Evolutionary conservation across 2,888 invertebrate species (phyloP).

Genomic region (Chymomyza amoena): DNA sequence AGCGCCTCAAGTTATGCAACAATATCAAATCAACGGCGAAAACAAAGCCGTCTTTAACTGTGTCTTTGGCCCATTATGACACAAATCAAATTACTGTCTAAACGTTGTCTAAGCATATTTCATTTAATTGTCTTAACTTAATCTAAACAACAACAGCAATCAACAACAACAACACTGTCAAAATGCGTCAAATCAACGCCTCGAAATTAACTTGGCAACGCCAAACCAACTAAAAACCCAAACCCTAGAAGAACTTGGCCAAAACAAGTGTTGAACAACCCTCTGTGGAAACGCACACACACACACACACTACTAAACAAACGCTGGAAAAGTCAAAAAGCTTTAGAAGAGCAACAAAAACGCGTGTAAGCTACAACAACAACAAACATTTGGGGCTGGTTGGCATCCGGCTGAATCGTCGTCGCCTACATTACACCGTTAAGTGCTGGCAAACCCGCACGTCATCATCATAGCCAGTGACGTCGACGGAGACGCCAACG

Average conservation of each 20-base stretch:
- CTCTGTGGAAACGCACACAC: background rate
- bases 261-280: slow-evolving; percentile 22
- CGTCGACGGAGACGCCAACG: slow-evolving; percentile 1
- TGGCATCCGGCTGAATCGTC: slow-evolving; percentile 48
- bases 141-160: slow-evolving; percentile 28
- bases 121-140: slow-evolving; percentile 54
- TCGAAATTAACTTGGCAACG: slow-evolving; percentile 44
- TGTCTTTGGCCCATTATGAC: background rate
- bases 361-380: slow-evolving; percentile 29
- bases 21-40: background rate
- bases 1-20: background rate
- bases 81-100: slow-evolving; percentile 67
- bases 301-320: slow-evolving; percentile 43
- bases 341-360: slow-evolving; percentile 39
- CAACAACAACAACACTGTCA: slow-evolving; percentile 34
- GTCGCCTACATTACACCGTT: slow-evolving; percentile 45
- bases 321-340: slow-evolving; percentile 45
- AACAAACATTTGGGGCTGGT: slow-evolving; percentile 27
- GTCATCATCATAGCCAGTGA: slow-evolving; percentile 42
- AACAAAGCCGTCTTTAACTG: background rate
- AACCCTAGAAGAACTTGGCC: slow-evolving; percentile 21
- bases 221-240: background rate
- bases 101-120: slow-evolving; percentile 62
- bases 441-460: slow-evolving; percentile 64
- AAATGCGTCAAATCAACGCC: slow-evolving; percentile 62